Evolutionary conservation across 2,113 vertebrate genomes (phyloP).

Genomic region (Hystrix brachyura): DNA sequence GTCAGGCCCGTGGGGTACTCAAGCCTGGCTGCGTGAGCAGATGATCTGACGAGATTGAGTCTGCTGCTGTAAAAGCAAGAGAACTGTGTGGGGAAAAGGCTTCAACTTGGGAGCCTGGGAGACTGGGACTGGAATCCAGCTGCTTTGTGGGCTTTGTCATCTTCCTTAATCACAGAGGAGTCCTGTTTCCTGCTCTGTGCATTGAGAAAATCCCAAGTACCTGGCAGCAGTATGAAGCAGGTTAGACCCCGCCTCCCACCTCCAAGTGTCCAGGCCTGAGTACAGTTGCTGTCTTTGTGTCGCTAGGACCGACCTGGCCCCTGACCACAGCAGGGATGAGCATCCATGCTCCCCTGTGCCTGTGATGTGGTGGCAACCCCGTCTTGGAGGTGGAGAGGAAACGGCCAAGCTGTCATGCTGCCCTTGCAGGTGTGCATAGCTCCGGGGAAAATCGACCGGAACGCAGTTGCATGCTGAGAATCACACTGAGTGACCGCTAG

Average conservation of each 20-base stretch:
- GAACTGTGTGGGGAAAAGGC: neutral
- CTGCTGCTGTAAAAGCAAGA: neutral
- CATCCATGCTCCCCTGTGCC: neutral
- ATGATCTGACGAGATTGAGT: neutral
- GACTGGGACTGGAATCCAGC: neutral
- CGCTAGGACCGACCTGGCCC: neutral
- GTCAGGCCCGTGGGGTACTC: neutral
- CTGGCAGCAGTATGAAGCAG: neutral
- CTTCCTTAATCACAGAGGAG: accelerated
- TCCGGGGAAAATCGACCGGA: neutral
- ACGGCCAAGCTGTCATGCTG: neutral
- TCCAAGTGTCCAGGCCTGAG: neutral
- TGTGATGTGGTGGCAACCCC: neutral
- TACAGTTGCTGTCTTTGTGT: neutral
- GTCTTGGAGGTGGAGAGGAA: neutral
- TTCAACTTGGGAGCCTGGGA: neutral
- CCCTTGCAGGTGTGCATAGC: neutral
- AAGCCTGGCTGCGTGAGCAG: neutral
- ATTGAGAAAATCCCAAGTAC: accelerated
- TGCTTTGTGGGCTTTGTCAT: neutral
- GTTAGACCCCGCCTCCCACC: accelerated
- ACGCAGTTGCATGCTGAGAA: accelerated
- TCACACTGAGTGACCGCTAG: neutral
- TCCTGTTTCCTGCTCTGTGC: accelerated
- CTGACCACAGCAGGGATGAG: accelerated